A percentile compares a stretch with the other conserved stretches of the same genome.
Evolutionary conservation across 2,113 vertebrate genomes (phyloP).

Genomic region (Atrichornis clamosus): DNA sequence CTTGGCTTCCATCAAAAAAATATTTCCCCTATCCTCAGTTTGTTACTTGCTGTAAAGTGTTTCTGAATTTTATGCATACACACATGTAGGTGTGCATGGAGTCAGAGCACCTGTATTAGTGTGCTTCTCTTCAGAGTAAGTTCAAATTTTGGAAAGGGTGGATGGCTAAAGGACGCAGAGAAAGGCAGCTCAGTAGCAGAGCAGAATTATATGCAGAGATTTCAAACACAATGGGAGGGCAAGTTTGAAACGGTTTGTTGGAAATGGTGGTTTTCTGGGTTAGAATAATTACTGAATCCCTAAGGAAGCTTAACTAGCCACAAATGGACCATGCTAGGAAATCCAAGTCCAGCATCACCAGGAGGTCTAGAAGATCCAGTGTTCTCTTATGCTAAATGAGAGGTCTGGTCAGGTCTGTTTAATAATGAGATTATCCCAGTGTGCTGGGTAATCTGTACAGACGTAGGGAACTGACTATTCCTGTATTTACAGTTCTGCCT

Average conservation of each 20-base stretch:
- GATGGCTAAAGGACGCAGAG: background rate
- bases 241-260: background rate
- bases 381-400: background rate
- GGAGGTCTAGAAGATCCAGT: background rate
- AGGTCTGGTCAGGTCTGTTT: background rate
- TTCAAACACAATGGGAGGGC: background rate
- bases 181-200: background rate
- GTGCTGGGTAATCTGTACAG: background rate
- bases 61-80: background rate
- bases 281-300: background rate
- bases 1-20: constrained; percentile 49
- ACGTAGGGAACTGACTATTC: background rate
- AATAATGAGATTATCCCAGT: background rate
- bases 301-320: background rate
- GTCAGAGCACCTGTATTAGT: background rate
- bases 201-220: background rate
- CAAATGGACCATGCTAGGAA: background rate
- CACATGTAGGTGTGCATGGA: accelerated
- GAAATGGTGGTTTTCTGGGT: background rate
- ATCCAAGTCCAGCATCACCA: background rate
- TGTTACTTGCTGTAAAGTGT: background rate
- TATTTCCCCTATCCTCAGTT: constrained; percentile 6
- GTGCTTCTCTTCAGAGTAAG: background rate
- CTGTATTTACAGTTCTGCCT: background rate
- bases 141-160: background rate